A percentile compares a stretch with the other conserved stretches of the same genome.
Evolutionary conservation across 2,113 vertebrate genomes (phyloP).

Genomic region (Lynx canadensis): DNA sequence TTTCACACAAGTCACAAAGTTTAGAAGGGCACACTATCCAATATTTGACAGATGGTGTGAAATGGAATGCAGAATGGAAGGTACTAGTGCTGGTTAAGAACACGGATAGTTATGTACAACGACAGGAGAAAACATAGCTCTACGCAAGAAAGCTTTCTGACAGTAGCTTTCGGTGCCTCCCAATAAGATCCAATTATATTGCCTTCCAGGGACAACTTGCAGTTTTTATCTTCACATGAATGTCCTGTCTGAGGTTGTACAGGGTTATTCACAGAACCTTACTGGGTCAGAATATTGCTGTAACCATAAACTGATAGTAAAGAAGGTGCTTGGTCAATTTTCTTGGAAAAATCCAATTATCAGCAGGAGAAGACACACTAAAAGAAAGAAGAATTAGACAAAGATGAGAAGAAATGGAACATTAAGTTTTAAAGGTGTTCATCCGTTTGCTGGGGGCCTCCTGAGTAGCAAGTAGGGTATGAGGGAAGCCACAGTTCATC

Average conservation of each 20-base stretch:
- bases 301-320: slow-evolving; percentile 17
- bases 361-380: slow-evolving; percentile 41
- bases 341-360: slow-evolving; percentile 3
- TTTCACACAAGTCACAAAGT: not conserved
- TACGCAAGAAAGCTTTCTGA: slow-evolving; percentile 52
- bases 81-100: not conserved
- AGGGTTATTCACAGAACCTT: slow-evolving; percentile 71
- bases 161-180: slow-evolving; percentile 73
- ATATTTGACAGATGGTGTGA: not conserved
- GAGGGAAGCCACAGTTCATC: not conserved
- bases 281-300: slow-evolving; percentile 50
- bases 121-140: slow-evolving; percentile 60
- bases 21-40: not conserved
- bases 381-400: not conserved
- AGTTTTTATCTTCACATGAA: slow-evolving; percentile 70
- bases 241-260: slow-evolving; percentile 67
- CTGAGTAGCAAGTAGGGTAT: not conserved
- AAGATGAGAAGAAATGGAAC: slow-evolving; percentile 1
- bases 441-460: not conserved
- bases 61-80: not conserved
- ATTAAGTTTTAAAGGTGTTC: not conserved
- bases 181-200: slow-evolving; percentile 71
- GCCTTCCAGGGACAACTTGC: slow-evolving; percentile 69
- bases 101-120: not conserved
- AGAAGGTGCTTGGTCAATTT: not conserved